A percentile compares a stretch with the other conserved stretches of the same genome.
Conservation (phyloP, 2,888 invertebrate species). For the Zaprionus lineosus region DNA sequence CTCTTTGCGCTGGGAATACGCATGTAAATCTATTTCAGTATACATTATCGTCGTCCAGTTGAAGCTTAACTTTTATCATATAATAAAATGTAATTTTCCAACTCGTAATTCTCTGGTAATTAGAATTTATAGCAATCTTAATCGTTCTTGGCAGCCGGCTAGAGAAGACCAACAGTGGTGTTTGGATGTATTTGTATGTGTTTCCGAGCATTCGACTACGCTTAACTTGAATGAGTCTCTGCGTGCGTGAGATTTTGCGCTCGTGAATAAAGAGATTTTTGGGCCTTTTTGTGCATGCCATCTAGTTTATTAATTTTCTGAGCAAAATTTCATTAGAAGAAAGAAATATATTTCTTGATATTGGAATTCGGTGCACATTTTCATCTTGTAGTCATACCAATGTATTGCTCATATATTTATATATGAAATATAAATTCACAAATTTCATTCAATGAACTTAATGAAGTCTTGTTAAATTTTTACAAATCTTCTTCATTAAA, state of each 20-base stretch:
- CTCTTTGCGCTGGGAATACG: constrained; percentile 68
- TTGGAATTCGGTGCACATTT: constrained; percentile 27
- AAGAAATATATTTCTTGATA: constrained; percentile 28
- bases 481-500: too few relatives aligned
- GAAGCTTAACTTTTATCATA: constrained; percentile 79
- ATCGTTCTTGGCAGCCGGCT: constrained; percentile 67
- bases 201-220: constrained; percentile 1
- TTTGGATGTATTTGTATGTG: neutral
- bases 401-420: constrained; percentile 12
- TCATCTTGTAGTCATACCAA: constrained; percentile 22
- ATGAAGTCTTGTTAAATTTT: too few relatives aligned
- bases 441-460: constrained; percentile 40
- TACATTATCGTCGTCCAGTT: constrained; percentile 77
- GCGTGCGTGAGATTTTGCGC: neutral
- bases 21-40: constrained; percentile 76
- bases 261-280: neutral
- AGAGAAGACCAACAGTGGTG: constrained; percentile 8
- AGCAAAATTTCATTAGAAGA: constrained; percentile 53
- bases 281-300: constrained; percentile 4
- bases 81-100: constrained; percentile 79
- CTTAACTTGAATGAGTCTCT: too few relatives aligned
- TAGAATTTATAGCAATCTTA: constrained; percentile 77
- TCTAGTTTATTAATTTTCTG: constrained; percentile 48
- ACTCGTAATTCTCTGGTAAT: constrained; percentile 78
- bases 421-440: constrained; percentile 70